Percentiles rank a stretch among this genome's conserved stretches.
These are phyloP conservation scores for Orchesella flavescens DNA, from an alignment of 2,888 invertebrate species.

Conservation along the genomic window DNA sequence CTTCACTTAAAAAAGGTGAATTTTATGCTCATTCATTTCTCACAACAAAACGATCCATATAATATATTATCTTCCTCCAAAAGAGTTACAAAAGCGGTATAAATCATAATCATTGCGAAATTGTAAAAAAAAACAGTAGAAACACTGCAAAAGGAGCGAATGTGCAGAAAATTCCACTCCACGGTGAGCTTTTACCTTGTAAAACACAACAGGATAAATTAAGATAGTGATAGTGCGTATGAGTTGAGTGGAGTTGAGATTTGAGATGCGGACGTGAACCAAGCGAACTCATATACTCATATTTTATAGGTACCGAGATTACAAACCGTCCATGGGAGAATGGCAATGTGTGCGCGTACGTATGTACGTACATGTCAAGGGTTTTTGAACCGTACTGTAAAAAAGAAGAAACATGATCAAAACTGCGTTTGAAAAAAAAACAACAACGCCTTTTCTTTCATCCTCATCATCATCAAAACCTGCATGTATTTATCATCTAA, in stretches of 20 bases:
- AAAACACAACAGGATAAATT: slow-evolving; percentile 3
- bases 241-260: background rate
- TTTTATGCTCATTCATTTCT: background rate
- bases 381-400: no score
- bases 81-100: no score
- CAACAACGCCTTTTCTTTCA: no score
- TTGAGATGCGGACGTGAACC: background rate
- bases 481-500: background rate
- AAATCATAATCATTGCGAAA: background rate
- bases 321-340: no score
- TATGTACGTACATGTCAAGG: no score
- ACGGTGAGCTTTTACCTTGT: no score
- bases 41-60: no score
- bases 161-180: background rate
- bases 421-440: no score
- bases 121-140: background rate
- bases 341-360: no score
- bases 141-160: background rate
- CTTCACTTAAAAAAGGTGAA: background rate
- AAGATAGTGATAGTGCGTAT: slow-evolving; percentile 7
- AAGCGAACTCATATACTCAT: background rate
- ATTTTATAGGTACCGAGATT: background rate
- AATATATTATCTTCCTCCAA: no score
- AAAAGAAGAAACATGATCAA: no score
- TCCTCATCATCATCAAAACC: background rate